phyloP scores from a whole-genome alignment of 2,888 invertebrate species.

The Cylindroiulus punctatus region DNA sequence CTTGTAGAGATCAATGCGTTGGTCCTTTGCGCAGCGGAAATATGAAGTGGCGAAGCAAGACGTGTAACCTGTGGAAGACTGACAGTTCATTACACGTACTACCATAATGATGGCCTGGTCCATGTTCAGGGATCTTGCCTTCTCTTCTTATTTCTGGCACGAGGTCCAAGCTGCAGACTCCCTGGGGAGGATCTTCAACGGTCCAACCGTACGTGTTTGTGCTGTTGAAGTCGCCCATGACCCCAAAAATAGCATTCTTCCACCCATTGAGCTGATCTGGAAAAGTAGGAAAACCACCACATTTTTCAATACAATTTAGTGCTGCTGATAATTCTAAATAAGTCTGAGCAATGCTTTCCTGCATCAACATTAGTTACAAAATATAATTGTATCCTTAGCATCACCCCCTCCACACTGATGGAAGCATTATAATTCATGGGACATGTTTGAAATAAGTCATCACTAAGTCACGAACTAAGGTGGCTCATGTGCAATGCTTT shows the following conservation, averaged over 20 bases:
- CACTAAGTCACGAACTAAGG: no score
- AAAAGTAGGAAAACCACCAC: no score
- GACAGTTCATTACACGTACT: background rate
- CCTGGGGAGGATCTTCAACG: constrained; percentile 51
- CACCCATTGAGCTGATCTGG: background rate
- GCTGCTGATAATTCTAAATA: no score
- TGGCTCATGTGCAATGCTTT: no score
- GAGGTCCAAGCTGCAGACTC: background rate
- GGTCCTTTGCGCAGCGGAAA: background rate
- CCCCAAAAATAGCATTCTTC: background rate
- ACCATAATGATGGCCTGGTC: background rate
- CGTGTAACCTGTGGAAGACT: background rate
- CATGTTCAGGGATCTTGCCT: background rate
- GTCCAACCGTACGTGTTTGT: background rate
- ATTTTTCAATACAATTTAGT: no score
- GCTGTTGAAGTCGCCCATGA: background rate
- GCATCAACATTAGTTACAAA: no score
- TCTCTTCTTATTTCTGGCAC: constrained; percentile 34
- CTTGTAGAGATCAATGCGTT: constrained; percentile 19
- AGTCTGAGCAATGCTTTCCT: no score
- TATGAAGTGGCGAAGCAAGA: constrained; percentile 8
- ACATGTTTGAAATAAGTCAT: no score
- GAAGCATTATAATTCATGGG: no score
- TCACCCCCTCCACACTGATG: no score
- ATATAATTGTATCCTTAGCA: no score